A percentile compares a stretch with the other conserved stretches of the same genome.
These are phyloP conservation scores for Arizona elegans DNA, from an alignment of 2,113 vertebrate genomes.

Conservation along the genomic window DNA sequence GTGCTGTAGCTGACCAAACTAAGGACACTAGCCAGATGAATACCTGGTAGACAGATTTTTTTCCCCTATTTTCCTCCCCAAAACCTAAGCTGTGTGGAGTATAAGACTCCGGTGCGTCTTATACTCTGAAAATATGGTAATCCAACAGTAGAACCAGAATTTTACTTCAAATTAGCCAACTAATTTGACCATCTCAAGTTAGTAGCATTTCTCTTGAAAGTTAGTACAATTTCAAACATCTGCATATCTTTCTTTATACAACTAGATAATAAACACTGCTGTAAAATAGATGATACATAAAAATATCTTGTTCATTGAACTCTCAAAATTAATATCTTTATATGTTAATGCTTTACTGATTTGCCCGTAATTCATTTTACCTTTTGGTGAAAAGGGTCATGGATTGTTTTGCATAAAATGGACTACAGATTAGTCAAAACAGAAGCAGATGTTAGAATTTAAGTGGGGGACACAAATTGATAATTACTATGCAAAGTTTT, in stretches of 20 bases:
- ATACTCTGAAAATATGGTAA: too few species aligned
- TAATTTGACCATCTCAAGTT: not conserved
- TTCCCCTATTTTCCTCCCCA: too few species aligned
- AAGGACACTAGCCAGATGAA: too few species aligned
- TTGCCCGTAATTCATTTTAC: not conserved
- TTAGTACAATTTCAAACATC: not conserved
- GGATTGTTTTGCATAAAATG: not conserved
- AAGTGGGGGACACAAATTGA: not conserved
- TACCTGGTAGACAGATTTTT: too few species aligned
- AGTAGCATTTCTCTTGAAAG: not conserved
- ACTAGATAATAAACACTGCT: not conserved
- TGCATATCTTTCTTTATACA: not conserved
- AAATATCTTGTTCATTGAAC: not conserved
- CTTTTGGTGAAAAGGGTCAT: not conserved
- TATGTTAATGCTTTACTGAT: not conserved
- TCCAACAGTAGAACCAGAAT: too few species aligned
- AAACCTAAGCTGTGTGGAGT: too few species aligned
- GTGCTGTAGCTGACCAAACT: too few species aligned
- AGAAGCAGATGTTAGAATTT: not conserved
- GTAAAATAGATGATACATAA: not conserved
- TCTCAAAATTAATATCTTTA: not conserved
- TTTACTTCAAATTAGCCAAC: not conserved
- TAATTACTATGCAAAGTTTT: not conserved
- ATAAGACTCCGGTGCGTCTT: too few species aligned
- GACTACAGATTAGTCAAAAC: not conserved